Conservation (phyloP, 2,888 invertebrate genomes). For the Sphecodes monilicornis region DNA sequence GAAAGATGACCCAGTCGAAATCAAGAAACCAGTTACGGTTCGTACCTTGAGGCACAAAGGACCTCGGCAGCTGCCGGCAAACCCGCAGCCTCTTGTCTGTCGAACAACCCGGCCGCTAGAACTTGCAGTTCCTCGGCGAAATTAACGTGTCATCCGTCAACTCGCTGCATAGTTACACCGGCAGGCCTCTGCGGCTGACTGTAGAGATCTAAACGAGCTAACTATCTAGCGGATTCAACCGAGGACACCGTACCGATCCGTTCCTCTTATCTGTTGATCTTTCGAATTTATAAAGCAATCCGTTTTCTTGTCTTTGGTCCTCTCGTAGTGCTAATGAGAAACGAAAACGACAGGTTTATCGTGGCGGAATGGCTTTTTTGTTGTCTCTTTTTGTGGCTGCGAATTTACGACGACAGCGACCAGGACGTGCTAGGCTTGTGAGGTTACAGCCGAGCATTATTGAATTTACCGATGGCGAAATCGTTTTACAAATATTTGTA, state of each 20-base stretch:
- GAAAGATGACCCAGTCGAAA: slow-evolving; percentile 21
- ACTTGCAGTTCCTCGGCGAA: slow-evolving; percentile 51
- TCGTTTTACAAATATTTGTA: neutral
- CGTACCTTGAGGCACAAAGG: slow-evolving; percentile 25
- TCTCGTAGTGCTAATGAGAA: slow-evolving; percentile 15
- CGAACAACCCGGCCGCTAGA: slow-evolving; percentile 38
- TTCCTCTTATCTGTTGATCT: neutral
- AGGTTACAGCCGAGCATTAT: neutral
- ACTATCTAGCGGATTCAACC: slow-evolving; percentile 21
- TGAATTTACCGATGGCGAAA: neutral
- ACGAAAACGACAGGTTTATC: neutral
- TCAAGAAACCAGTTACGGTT: slow-evolving; percentile 31
- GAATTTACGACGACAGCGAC: neutral
- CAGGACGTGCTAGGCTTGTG: neutral
- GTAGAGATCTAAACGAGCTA: slow-evolving; percentile 19
- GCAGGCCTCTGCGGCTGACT: slow-evolving; percentile 20
- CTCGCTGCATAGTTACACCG: slow-evolving; percentile 27
- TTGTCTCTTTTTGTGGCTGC: neutral
- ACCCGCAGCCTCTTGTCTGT: slow-evolving; percentile 35
- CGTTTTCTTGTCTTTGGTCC: neutral
- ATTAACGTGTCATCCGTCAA: slow-evolving; percentile 61
- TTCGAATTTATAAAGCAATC: neutral
- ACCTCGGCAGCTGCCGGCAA: slow-evolving; percentile 22
- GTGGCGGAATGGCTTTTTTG: neutral
- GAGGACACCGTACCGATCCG: neutral